Conservation (phyloP, 2,888 invertebrate genomes). For the Phasia obesa region DNA sequence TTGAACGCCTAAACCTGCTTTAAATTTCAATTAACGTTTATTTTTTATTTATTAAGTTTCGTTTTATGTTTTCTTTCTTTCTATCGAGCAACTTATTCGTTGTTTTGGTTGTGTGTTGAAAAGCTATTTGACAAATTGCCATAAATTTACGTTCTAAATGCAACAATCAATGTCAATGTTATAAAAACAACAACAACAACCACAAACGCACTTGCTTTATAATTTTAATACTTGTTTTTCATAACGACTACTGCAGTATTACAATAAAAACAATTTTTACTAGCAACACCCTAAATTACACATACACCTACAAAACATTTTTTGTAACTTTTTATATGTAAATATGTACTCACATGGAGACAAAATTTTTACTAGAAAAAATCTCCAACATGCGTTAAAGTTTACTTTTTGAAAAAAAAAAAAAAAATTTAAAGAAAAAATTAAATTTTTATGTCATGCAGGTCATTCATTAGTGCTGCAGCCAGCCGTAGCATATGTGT, state of each 20-base stretch:
- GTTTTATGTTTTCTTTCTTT: constrained; percentile 5
- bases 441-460: constrained; percentile 55
- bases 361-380: not conserved
- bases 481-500: not conserved
- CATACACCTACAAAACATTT: not conserved
- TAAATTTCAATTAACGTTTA: constrained; percentile 60
- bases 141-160: constrained; percentile 70
- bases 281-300: constrained; percentile 46
- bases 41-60: constrained; percentile 42
- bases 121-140: constrained; percentile 69
- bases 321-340: too few relatives aligned
- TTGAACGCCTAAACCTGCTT: constrained; percentile 57
- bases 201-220: constrained; percentile 31
- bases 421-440: not conserved
- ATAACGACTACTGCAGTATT: not conserved
- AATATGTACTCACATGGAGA: not conserved
- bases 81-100: not conserved
- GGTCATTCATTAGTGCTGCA: constrained; percentile 53
- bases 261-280: not conserved
- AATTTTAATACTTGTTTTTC: constrained; percentile 36
- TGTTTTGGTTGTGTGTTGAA: constrained; percentile 25
- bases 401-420: not conserved
- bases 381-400: constrained; percentile 35
- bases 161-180: constrained; percentile 69
- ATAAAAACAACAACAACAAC: constrained; percentile 5